phyloP scores from a whole-genome alignment of 1,140 invertebrate species.

The Drosophila jambulina region DNA sequence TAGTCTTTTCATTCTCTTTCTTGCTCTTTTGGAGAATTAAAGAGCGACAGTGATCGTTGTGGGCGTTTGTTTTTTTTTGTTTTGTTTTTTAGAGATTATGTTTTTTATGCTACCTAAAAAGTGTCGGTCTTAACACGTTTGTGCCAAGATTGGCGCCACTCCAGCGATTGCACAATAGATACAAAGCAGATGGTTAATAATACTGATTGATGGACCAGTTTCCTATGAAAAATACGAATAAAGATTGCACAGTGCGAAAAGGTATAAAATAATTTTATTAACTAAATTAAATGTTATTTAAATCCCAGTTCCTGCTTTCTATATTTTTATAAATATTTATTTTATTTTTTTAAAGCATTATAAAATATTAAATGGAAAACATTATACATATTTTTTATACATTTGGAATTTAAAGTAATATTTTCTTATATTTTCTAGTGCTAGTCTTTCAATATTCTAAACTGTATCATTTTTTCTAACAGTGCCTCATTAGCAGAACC shows the following conservation, averaged over 20 bases:
- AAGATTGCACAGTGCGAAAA: not conserved
- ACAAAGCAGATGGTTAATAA: slow-evolving; percentile 24
- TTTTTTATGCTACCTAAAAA: slow-evolving; percentile 28
- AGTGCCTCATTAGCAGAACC: not conserved
- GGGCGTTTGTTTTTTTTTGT: not conserved
- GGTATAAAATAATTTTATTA: not conserved
- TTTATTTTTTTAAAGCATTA: not conserved
- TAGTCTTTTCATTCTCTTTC: not conserved
- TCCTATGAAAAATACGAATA: not conserved
- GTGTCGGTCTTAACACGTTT: slow-evolving; percentile 37
- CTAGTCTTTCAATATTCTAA: not conserved
- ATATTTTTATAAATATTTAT: not conserved
- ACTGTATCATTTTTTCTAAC: not conserved
- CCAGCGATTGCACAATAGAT: slow-evolving; percentile 32
- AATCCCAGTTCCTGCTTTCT: no score
- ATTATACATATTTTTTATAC: not conserved
- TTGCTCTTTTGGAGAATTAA: not conserved
- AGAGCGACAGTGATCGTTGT: slow-evolving; percentile 10
- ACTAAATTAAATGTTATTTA: not conserved
- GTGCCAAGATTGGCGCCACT: slow-evolving; percentile 42
- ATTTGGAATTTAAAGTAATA: not conserved
- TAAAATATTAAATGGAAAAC: no score
- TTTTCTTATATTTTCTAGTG: not conserved
- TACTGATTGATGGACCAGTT: slow-evolving; percentile 31
- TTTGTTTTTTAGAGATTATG: slow-evolving; percentile 13